Percentiles rank a stretch among this genome's conserved stretches.
These are phyloP conservation scores for Hylaeus volcanicus DNA, from an alignment of 1,140 invertebrate species.

Conservation along the genomic window DNA sequence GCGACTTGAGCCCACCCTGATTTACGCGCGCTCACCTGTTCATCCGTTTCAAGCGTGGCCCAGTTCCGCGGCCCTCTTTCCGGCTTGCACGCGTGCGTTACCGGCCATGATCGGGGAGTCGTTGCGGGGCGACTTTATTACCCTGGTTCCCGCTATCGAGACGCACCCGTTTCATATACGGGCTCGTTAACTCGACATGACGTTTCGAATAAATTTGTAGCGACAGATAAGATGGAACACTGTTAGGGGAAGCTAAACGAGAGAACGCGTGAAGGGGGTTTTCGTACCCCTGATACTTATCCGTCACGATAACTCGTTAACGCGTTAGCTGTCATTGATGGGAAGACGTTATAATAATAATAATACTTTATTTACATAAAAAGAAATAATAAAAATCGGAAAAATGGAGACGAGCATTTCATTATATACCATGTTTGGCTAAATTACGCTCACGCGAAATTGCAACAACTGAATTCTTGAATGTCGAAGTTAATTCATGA, in stretches of 20 bases:
- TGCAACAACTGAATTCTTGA: too few species aligned
- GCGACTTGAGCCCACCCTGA: slow-evolving; percentile 62
- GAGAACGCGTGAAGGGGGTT: too few species aligned
- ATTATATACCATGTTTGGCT: too few species aligned
- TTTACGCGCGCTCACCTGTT: slow-evolving; percentile 73
- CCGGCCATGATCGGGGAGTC: slow-evolving; percentile 13
- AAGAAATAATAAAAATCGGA: too few species aligned
- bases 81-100: slow-evolving; percentile 49
- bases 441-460: too few species aligned
- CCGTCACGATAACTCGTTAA: not conserved
- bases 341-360: too few species aligned
- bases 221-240: not conserved
- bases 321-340: not conserved
- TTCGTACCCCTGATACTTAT: not conserved
- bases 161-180: not conserved
- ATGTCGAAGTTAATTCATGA: too few species aligned
- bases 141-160: slow-evolving; percentile 4
- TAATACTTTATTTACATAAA: too few species aligned
- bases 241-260: not conserved
- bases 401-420: too few species aligned
- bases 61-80: slow-evolving; percentile 66
- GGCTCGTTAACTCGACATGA: slow-evolving; percentile 23
- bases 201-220: slow-evolving; percentile 6
- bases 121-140: slow-evolving; percentile 43
- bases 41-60: slow-evolving; percentile 71